Base-by-base conservation (phyloP, 2,888 invertebrate genomes). In the Eilema depressum region DNA sequence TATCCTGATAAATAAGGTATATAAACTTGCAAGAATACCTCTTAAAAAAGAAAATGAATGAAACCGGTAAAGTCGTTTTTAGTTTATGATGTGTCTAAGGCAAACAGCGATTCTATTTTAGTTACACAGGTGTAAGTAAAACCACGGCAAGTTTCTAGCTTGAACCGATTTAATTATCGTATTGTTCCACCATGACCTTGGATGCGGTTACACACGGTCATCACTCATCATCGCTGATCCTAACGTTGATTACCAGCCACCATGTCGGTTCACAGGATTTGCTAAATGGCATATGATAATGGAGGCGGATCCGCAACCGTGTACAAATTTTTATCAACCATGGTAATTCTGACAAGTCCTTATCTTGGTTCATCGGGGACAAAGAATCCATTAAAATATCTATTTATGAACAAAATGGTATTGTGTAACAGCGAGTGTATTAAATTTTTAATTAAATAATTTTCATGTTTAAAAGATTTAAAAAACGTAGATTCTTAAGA, bases 121-220 rank as follows among this genome's bases (percentile, higher is more conserved):
- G 11, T 25, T 41, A 37, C 7, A n/a, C n/a, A 23, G 65, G 61
- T 25, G 2, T 37, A 12, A 62, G 66, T 61, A 57, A 61, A 30
- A 37, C 66, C 66, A 41, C 12, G 30, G 61, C 14, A 66, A 3
- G n/a, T 37, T 23, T 11, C 23, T 25, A 66, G 26, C 73, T 73
- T 74, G 77, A 85, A 83, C 87, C 86, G 86, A 91, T 88, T 90
- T 91, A 92, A 92, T 91, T 91, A 90, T 88, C 82, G 88, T 89
- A 90, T 92, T 93, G 90, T 93, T 91, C 88, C 82, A 83, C 75
- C 82, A 87, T 92, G 92, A 90, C 95, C 95, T 95, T 95, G 92
- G 81, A 81, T 77, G 89, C 89, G 92, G 90, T 90, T 89, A 87
- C 88, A 79, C 85, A 80, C 88, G 89, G 90, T 91, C 91, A 93